Base-by-base conservation (phyloP, 2,888 invertebrate genomes). In the Diarsia rubi region DNA sequence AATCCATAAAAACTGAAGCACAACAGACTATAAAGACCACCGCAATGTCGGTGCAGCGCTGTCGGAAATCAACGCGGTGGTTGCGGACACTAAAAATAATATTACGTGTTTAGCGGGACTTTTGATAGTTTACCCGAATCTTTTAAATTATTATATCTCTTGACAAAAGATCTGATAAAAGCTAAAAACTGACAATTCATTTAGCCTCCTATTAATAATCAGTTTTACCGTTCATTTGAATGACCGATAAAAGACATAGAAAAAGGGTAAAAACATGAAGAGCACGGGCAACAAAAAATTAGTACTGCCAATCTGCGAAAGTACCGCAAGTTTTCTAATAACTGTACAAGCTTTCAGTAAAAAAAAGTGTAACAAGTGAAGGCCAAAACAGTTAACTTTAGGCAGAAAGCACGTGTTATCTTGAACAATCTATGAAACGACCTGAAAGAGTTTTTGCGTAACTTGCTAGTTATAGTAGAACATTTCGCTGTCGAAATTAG, bases 1-100 rank as follows among this genome's bases (percentile, higher is more conserved):
- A 93, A 93, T 88, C 90, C 90, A 94, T 93, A 94, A 94, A 95
- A 94, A 92, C 90, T 88, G 87, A 89, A 91, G 89, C 91, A 92
- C 91, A 94, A 93, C 93, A 94, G 93, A 93, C 91, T 89, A 92
- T 89, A 85, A 90, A 92, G 96, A 95, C 96, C 96, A 96, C 95
- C 96, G 93, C 96, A 94, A 90, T 92, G 90, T 86, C 85, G 79
- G 82, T 89, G 89, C 90, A 90, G 86, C 89, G 84, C 86, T 68
- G 71, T 79, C 77, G 73, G 90, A 91, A 88, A 92, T 87, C 95
- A 82, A 91, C 91, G 95, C 93, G 95, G 93, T 95, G 96, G 92
- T 91, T 90, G 86, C 77, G 77, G 75, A 73, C 82, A 90, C 92
- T 92, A 92, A 92, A 95, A 94, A 94, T 95, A 95, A 90, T 88